phyloP scores from a whole-genome alignment of 2,888 invertebrate genomes.

The Dione juno region DNA sequence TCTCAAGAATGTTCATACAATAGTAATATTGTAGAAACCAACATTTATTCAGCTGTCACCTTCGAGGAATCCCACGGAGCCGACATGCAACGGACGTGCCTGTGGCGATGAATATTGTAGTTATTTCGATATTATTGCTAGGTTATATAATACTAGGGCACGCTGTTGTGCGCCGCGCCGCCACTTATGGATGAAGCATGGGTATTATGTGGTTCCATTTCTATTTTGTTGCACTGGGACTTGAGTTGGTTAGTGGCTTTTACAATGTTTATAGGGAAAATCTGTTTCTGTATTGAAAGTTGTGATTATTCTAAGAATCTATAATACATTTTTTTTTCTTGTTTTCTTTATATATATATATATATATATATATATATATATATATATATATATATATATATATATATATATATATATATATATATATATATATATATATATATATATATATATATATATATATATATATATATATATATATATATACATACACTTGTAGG shows the following conservation, averaged over 20 bases:
- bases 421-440: too few species aligned
- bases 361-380: too few species aligned
- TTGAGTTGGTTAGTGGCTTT: neutral
- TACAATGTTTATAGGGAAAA: neutral
- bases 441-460: too few species aligned
- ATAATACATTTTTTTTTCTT: too few species aligned
- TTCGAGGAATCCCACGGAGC: slow-evolving; percentile 15
- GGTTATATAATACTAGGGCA: slow-evolving; percentile 20
- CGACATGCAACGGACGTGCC: slow-evolving; percentile 25
- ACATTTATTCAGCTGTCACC: slow-evolving; percentile 20
- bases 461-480: too few species aligned
- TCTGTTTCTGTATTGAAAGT: too few species aligned
- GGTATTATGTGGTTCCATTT: neutral
- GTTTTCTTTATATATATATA: too few species aligned
- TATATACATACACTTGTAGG: too few species aligned
- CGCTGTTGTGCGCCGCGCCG: neutral
- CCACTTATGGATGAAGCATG: neutral
- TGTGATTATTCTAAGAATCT: too few species aligned
- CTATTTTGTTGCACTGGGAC: neutral
- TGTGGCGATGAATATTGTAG: neutral
- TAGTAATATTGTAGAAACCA: slow-evolving; percentile 16
- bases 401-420: too few species aligned
- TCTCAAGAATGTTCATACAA: neutral
- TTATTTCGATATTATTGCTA: slow-evolving; percentile 12
- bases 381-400: too few species aligned